A percentile compares a stretch with the other conserved stretches of the same genome.
Evolutionary conservation across 1,140 invertebrate genomes (phyloP).

Genomic region (Drosophila pandora): DNA sequence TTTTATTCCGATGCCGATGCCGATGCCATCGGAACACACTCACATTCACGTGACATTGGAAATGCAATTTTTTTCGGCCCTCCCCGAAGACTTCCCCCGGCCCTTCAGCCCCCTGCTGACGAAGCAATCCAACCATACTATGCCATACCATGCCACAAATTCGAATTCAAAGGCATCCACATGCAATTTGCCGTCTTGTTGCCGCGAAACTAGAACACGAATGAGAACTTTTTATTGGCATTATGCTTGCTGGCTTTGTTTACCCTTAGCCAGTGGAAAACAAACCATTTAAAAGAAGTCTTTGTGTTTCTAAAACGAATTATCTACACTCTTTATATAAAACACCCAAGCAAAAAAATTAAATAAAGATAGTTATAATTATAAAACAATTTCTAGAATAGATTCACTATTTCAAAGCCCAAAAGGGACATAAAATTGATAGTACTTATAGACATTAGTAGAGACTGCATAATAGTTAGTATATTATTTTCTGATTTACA

Average conservation of each 20-base stretch:
- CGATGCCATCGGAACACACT: constrained; percentile 11
- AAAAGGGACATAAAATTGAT: too few relatives aligned
- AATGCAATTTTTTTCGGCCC: constrained; percentile 42
- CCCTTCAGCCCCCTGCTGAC: not conserved
- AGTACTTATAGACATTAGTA: too few relatives aligned
- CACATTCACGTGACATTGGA: constrained; percentile 62
- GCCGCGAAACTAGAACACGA: constrained; percentile 75
- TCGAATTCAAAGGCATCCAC: constrained; percentile 65
- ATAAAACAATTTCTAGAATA: too few relatives aligned
- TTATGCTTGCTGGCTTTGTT: constrained; percentile 69
- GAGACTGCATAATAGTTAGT: too few relatives aligned
- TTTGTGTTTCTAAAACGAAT: not conserved
- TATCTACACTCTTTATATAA: not conserved
- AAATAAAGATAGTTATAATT: too few relatives aligned
- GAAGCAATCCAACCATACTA: not conserved
- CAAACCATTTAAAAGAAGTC: constrained; percentile 5
- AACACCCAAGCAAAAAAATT: too few relatives aligned
- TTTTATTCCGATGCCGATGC: constrained; percentile 8
- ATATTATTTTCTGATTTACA: too few relatives aligned
- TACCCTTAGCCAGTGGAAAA: constrained; percentile 52
- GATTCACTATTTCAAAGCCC: too few relatives aligned
- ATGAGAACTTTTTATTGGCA: constrained; percentile 74
- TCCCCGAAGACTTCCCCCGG: constrained; percentile 7
- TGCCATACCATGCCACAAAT: constrained; percentile 28
- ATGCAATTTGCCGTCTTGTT: constrained; percentile 55